A percentile compares a stretch with the other conserved stretches of the same genome.
Conservation (phyloP, 2,888 invertebrate species). For the Conchocele bisecta region DNA sequence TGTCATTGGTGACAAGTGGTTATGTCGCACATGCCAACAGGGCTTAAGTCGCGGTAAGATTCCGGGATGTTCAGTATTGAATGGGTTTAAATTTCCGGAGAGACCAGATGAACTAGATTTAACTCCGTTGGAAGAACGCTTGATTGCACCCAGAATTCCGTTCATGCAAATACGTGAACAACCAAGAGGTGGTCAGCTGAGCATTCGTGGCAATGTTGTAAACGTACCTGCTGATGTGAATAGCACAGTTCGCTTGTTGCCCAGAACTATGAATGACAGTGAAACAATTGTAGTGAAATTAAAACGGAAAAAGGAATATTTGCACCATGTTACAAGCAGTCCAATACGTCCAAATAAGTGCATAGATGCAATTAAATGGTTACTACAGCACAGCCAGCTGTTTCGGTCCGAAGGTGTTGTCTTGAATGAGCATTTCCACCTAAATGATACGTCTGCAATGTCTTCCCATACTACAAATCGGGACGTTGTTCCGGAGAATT, state of each 20-base stretch:
- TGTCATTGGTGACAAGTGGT: conserved; percentile 22
- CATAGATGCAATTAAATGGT: neutral
- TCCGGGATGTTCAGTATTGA: conserved; percentile 36
- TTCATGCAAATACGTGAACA: conserved; percentile 80
- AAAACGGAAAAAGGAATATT: neutral
- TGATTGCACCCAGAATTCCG: conserved; percentile 76
- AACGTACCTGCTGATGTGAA: conserved; percentile 60
- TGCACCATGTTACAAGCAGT: neutral
- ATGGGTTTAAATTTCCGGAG: conserved; percentile 38
- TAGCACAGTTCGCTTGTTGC: conserved; percentile 16
- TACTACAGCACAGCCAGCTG: neutral
- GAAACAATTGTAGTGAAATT: neutral
- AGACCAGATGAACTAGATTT: conserved; percentile 43
- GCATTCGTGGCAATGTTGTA: conserved; percentile 56
- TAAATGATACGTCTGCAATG: too few relatives aligned
- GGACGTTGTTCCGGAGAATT: too few relatives aligned
- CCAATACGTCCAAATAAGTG: neutral
- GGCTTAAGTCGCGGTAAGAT: conserved; percentile 28
- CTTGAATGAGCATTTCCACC: too few relatives aligned
- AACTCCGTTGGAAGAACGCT: conserved; percentile 75
- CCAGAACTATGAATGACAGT: neutral
- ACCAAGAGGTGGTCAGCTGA: conserved; percentile 63
- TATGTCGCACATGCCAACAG: conserved; percentile 30
- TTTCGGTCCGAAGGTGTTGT: conserved; percentile 1
- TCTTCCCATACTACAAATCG: too few relatives aligned